Percentiles rank a stretch among this genome's conserved stretches.
Evolutionary conservation across 64 coral and sea anemone species (phyloP).

Genomic region (Montipora capricornis): DNA sequence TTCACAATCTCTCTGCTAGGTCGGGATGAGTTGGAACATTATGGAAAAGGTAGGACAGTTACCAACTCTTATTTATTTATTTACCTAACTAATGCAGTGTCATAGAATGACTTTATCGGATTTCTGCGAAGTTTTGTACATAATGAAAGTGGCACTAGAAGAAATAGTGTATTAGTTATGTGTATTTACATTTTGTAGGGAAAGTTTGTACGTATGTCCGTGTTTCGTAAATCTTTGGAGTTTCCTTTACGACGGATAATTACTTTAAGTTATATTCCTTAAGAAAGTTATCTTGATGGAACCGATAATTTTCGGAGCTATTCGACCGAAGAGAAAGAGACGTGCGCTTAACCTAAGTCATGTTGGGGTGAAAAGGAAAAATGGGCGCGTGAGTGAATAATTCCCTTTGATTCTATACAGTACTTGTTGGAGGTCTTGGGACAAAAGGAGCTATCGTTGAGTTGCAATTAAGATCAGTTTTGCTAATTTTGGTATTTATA

Average conservation of each 20-base stretch:
- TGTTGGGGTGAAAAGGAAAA: background rate
- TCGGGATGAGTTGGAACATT: constrained; percentile 42
- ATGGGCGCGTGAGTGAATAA: constrained; percentile 10
- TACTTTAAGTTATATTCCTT: background rate
- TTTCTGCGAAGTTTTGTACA: constrained; percentile 47
- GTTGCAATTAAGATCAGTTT: background rate
- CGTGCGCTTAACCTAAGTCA: constrained; percentile 19
- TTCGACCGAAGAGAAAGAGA: background rate
- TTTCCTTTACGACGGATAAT: background rate
- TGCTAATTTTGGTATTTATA: background rate
- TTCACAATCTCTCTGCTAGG: constrained; percentile 1
- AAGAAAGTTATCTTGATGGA: background rate
- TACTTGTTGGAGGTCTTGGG: background rate
- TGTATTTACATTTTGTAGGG: background rate
- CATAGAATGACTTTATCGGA: constrained; percentile 17
- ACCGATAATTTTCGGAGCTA: background rate
- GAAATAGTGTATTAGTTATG: background rate
- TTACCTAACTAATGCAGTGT: constrained; percentile 26
- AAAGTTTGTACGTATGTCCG: background rate
- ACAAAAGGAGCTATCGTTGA: constrained; percentile 1
- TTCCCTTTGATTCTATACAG: constrained; percentile 24
- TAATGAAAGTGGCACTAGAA: background rate
- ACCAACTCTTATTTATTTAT: constrained; percentile 34
- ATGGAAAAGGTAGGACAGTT: constrained; percentile 38
- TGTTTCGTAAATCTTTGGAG: background rate